Evolutionary conservation across 2,888 invertebrate genomes (phyloP), one percentile per base, ranked within the genome.

Genomic region (Plutella xylostella): DNA sequence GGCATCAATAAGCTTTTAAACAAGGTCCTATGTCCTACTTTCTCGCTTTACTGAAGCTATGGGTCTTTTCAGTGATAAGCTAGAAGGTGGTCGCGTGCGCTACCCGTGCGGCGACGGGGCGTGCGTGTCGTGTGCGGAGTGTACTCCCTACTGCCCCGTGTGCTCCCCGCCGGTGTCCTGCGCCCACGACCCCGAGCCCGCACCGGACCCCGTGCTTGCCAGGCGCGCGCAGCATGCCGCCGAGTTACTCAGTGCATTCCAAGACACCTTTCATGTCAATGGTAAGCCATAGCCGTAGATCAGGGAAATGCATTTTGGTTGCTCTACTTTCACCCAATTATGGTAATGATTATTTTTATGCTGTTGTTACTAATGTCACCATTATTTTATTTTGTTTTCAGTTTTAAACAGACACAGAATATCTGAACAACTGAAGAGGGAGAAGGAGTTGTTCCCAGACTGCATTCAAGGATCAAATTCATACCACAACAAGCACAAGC

Each of bases 401-500:
- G 80, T 76, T 41, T 61, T 65, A 43, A 67, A 53, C 54, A 62
- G 61, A 34, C 58, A 63, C 35, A 63, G 72, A 50, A 46, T 70
- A 46, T 78, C 73, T 42, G 74, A 78, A 46, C 66, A 72, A 47
- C 53, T 73, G 39, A 74, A 68, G 59, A 51, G 67, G 39, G 82
- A 83, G 61, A 79, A 69, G 53, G 63, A 74, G 50, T 4, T 80
- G n/a, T 83, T 83, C 49, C 80, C 82, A 46, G 56, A 71, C 55
- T 76, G 77, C 50, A 79, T 83, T 51, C 79, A 82, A 64, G 82
- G 77, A 48, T 69, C 71, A 38, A 45, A 51, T 18, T 79, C 72
- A 53, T 82, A 82, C 58, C 63, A 47, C 47, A 82, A 83, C 53
- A 80, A 72, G 58, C 69, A 80, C 68, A 61, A 68, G 65, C 51